These are phyloP conservation scores for Paragorgia papillata DNA, from an alignment of 92 coral and sea anemone genomes.

Conservation along the genomic window DNA sequence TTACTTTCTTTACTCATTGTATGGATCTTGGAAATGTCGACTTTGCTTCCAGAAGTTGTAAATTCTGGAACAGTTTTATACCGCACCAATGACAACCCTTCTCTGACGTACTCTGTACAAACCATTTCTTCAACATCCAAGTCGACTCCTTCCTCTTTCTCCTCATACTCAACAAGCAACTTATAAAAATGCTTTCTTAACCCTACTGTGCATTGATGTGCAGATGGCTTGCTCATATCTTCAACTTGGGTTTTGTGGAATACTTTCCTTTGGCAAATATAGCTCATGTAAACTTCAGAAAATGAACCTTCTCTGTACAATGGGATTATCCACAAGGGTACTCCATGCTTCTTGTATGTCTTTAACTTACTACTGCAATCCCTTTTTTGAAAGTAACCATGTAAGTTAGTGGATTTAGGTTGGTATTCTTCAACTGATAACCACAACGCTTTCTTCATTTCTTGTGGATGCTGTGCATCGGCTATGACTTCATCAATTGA, in stretches of 20 bases:
- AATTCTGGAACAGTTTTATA: too few relatives aligned
- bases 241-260: constrained; percentile 19
- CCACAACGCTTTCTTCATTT: constrained; percentile 46
- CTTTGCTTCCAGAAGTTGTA: too few relatives aligned
- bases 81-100: too few relatives aligned
- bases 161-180: too few relatives aligned
- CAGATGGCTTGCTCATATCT: background rate
- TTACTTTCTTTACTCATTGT: background rate
- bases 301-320: constrained; percentile 66
- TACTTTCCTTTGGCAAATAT: constrained; percentile 54
- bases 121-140: too few relatives aligned
- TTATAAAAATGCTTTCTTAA: too few relatives aligned
- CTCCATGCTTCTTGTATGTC: constrained; percentile 19
- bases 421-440: constrained; percentile 71
- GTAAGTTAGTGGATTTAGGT: constrained; percentile 44
- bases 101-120: too few relatives aligned
- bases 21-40: too few relatives aligned
- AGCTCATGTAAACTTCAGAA: constrained; percentile 53
- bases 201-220: background rate
- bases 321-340: constrained; percentile 31
- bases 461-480: constrained; percentile 17
- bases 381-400: constrained; percentile 48
- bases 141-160: too few relatives aligned
- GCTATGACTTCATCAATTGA: constrained; percentile 53
- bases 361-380: constrained; percentile 44